phyloP scores from a whole-genome alignment of 2,113 vertebrate genomes.

The Ailuropoda melanoleuca region DNA sequence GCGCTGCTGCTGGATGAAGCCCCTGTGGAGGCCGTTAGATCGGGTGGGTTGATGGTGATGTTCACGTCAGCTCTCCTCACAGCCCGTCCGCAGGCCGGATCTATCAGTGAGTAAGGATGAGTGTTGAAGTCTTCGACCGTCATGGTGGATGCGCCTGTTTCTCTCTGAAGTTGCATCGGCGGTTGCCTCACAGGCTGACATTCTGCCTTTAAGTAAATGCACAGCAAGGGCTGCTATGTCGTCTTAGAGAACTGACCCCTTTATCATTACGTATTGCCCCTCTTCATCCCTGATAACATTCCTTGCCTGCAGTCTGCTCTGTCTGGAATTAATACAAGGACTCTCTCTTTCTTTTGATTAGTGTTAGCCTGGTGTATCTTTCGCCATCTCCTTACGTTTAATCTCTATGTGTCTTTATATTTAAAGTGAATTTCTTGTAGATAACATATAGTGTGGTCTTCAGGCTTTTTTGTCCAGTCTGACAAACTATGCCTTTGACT shows the following conservation, averaged over 20 bases:
- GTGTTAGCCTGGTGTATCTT: rapidly evolving
- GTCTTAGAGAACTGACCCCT: background rate
- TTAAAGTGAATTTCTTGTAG: background rate
- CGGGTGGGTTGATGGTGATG: background rate
- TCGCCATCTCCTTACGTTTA: background rate
- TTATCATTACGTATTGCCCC: rapidly evolving
- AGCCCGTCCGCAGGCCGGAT: background rate
- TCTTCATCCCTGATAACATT: background rate
- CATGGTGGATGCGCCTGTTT: background rate
- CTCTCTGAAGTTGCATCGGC: background rate
- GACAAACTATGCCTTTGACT: background rate
- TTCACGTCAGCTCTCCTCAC: rapidly evolving
- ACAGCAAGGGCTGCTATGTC: too few species aligned
- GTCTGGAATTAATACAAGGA: background rate
- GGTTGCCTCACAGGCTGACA: background rate
- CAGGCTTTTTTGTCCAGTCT: background rate
- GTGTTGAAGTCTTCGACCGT: rapidly evolving
- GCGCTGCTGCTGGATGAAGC: too few species aligned
- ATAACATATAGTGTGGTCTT: rapidly evolving
- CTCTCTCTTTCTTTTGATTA: background rate
- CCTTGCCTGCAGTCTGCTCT: too few species aligned
- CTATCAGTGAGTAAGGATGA: too few species aligned
- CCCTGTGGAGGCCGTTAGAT: background rate
- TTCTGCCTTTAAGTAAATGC: background rate
- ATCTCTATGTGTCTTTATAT: background rate